Conservation (phyloP, 2,113 vertebrate genomes). For the Saguinus midas region DNA sequence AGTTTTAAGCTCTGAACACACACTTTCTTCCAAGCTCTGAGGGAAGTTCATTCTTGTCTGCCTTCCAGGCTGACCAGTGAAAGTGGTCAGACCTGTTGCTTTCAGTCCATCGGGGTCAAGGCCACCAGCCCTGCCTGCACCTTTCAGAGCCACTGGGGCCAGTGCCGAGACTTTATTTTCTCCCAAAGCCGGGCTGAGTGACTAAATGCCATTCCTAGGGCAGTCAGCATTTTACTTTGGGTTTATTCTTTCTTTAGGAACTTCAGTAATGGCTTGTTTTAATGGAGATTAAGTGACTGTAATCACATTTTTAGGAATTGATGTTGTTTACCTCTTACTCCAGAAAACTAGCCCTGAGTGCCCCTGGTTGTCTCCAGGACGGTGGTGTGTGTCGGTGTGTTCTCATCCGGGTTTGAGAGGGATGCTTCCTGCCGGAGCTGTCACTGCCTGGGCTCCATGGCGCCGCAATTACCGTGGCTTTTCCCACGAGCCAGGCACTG, state of each 20-base stretch:
- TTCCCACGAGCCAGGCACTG: background rate
- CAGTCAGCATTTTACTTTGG: background rate
- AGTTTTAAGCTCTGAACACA: background rate
- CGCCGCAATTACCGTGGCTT: background rate
- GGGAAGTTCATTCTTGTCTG: background rate
- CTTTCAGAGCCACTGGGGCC: background rate
- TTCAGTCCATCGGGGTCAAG: background rate
- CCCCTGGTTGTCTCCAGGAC: background rate
- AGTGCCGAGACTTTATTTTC: background rate
- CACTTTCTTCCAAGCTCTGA: rapidly evolving
- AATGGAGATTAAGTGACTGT: background rate
- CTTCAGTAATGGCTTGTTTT: background rate
- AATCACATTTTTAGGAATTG: background rate
- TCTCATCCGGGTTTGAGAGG: rapidly evolving
- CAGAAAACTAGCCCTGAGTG: too few relatives aligned
- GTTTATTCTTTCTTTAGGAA: background rate
- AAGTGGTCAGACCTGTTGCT: background rate
- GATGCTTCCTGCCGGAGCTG: rapidly evolving
- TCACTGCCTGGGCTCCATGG: background rate
- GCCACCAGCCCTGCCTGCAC: background rate
- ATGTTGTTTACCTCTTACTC: too few relatives aligned
- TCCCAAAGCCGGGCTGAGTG: background rate
- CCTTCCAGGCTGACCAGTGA: background rate
- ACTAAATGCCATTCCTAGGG: background rate
- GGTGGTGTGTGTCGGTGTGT: rapidly evolving